A percentile compares a stretch with the other conserved stretches of the same genome.
These are phyloP conservation scores for Miniopterus natalensis DNA, from an alignment of 2,113 vertebrate species.

Conservation along the genomic window DNA sequence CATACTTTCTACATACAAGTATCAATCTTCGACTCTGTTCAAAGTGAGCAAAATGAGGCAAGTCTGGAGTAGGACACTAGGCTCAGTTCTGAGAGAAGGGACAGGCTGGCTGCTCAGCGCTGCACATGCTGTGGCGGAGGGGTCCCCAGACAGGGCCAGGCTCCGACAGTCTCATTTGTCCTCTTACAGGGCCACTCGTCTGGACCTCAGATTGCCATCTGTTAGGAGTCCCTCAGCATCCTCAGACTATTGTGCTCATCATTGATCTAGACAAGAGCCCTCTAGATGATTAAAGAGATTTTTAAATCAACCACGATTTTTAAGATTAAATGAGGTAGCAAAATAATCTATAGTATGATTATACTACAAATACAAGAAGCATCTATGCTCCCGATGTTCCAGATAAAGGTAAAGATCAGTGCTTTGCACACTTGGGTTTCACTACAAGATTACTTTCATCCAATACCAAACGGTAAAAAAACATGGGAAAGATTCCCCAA, in stretches of 20 bases:
- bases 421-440: constrained; percentile 17
- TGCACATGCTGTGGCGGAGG: too few relatives aligned
- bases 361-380: not conserved
- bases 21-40: not conserved
- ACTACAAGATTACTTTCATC: not conserved
- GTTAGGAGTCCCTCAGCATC: constrained; percentile 64
- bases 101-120: too few relatives aligned
- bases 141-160: not conserved
- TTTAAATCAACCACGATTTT: not conserved
- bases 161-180: constrained; percentile 33
- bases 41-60: not conserved
- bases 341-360: not conserved
- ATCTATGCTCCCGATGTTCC: not conserved
- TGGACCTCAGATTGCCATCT: constrained; percentile 75
- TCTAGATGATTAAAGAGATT: not conserved
- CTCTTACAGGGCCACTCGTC: not conserved
- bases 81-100: too few relatives aligned
- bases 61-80: not conserved
- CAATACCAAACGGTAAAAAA: not conserved
- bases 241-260: constrained; percentile 58
- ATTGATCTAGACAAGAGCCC: constrained; percentile 32
- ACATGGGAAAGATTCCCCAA: not conserved
- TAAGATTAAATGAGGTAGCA: not conserved
- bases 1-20: too few relatives aligned
- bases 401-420: not conserved